Base-by-base conservation (phyloP, 2,888 invertebrate species). In the Cosmia trapezina region DNA sequence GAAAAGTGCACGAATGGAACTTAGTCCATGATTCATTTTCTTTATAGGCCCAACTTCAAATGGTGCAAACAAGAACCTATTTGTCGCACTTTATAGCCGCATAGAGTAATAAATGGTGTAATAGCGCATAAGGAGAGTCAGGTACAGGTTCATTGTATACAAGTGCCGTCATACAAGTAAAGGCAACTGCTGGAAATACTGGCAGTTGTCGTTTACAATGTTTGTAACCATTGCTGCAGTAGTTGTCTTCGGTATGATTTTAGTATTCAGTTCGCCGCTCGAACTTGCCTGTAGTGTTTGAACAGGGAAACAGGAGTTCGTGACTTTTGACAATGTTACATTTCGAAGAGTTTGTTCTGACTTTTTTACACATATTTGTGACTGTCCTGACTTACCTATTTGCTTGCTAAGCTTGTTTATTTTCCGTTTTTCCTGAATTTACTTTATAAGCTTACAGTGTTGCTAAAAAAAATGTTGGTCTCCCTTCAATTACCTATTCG, bases 201-300 rank as follows among this genome's bases (percentile, higher is more conserved):
- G 43, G 60, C 45, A 70, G 65, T 80, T 69, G 70, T 49, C 57
- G 69, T 83, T 83, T 81, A 76, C 62, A 66, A 81, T 68, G 68
- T 73, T 61, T 59, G 51, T 62, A 66, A 45, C 73, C 49, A 66
- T 37, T 66, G 73, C 37, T 65, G 69, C 49, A 57, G 56, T 68
- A 81, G 81, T 81, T 81, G 43, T 53, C n/a, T 47, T 45, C 60
- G 22, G 37, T 22, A 72, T 68, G 65, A 76, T 79, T 76, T 83
- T 83, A 72, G 83, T 79, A 83, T 83, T 83, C 83, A 72, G 78
- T 81, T 70, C 60, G 37, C 56, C 33, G 63, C 57, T 61, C 72
- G 14, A 73, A 80, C 63, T 80, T 47, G 54, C 41, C 12, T 53
- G 33, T 76, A 71, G 63, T 82, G 70, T 82, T 82, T 83, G 77